phyloP scores from a whole-genome alignment of 2,888 invertebrate species.

The Galerucella pusilla region DNA sequence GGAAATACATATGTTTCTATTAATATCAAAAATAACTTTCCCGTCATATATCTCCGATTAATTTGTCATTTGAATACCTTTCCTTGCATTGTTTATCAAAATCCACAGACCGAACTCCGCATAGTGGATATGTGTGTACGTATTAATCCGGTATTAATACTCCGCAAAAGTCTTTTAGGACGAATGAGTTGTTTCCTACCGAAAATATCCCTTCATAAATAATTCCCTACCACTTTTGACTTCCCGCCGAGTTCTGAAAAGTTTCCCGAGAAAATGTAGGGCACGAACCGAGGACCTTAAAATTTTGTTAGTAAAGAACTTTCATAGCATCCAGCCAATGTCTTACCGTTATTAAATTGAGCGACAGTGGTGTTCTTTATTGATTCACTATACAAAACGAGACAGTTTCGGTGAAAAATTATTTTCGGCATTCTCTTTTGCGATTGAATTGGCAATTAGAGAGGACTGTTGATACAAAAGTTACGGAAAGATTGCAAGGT shows the following conservation, averaged over 20 bases:
- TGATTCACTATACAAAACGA: conserved; percentile 1
- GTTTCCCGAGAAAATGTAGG: conserved; percentile 9
- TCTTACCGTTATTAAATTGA: conserved; percentile 17
- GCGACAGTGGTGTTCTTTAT: conserved; percentile 14
- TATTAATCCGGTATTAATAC: conserved; percentile 16
- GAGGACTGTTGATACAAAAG: background rate
- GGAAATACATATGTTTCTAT: conserved; percentile 10
- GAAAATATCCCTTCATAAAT: conserved; percentile 27
- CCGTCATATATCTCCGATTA: conserved; percentile 13
- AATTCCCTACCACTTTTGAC: conserved; percentile 24
- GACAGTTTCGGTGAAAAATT: background rate
- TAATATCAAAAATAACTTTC: conserved; percentile 8
- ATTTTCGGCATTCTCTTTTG: background rate
- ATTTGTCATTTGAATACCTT: conserved; percentile 12
- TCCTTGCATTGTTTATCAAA: conserved; percentile 11
- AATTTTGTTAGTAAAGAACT: conserved; percentile 22
- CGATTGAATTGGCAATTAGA: background rate
- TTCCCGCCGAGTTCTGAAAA: background rate
- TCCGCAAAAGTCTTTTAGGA: conserved; percentile 1
- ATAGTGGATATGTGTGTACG: background rate
- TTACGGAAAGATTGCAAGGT: background rate
- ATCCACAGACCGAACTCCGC: conserved; percentile 11
- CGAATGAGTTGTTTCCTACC: conserved; percentile 11
- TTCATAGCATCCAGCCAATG: conserved; percentile 11
- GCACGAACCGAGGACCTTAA: conserved; percentile 15